Evolutionary conservation across 2,888 invertebrate genomes (phyloP).

Genomic region (Cloeon dipterum): DNA sequence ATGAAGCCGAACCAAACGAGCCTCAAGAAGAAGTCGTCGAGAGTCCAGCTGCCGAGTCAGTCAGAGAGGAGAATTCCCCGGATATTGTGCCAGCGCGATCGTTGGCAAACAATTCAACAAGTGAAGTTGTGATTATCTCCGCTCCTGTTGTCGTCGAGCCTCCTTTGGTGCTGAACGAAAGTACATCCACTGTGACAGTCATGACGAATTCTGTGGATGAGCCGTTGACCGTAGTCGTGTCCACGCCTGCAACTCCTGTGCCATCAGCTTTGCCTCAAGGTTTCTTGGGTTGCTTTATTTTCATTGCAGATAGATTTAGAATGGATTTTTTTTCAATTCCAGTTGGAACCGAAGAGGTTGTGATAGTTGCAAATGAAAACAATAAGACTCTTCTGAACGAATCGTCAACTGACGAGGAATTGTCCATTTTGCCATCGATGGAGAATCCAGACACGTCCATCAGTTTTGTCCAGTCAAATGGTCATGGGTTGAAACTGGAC

Average conservation of each 20-base stretch:
- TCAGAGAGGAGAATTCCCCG: too few relatives aligned
- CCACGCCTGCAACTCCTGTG: conserved; percentile 11
- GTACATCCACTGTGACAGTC: conserved; percentile 3
- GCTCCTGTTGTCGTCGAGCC: too few relatives aligned
- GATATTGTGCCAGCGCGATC: not conserved
- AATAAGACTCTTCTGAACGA: conserved; percentile 42
- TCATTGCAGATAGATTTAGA: too few relatives aligned
- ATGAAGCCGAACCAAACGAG: conserved; percentile 3
- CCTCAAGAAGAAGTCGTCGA: conserved; percentile 10
- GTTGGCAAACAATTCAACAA: not conserved
- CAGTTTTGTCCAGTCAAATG: conserved; percentile 18
- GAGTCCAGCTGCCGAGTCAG: too few relatives aligned
- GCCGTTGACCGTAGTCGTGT: conserved; percentile 2
- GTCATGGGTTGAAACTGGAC: conserved; percentile 44
- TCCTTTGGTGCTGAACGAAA: too few relatives aligned
- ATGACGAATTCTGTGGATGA: not conserved
- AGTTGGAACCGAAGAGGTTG: too few relatives aligned
- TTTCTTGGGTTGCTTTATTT: too few relatives aligned
- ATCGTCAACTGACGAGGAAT: conserved; percentile 47
- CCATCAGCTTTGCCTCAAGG: conserved; percentile 14
- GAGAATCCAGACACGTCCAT: conserved; percentile 32
- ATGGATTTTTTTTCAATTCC: too few relatives aligned
- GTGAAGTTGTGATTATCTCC: conserved; percentile 1
- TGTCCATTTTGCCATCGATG: conserved; percentile 35
- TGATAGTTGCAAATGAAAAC: conserved; percentile 54